A percentile compares a stretch with the other conserved stretches of the same genome.
These are phyloP conservation scores for Monomorium pharaonis DNA, from an alignment of 1,140 invertebrate genomes.

Conservation along the genomic window DNA sequence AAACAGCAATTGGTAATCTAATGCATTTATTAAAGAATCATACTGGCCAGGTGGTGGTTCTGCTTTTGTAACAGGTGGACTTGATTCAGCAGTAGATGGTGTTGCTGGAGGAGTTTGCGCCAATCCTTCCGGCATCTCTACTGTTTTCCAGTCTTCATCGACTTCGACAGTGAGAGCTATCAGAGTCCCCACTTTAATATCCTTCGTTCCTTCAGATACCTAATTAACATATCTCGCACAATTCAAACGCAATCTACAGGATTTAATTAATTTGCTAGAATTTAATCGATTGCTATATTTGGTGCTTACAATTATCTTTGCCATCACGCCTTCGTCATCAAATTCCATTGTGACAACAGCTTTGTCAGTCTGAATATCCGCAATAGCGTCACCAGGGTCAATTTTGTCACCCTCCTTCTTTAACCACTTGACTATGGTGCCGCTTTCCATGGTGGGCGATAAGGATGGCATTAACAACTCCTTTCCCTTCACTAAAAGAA, in stretches of 20 bases:
- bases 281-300: background rate
- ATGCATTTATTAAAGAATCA: slow-evolving; percentile 25
- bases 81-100: background rate
- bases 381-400: slow-evolving; percentile 94
- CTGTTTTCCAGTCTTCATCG: slow-evolving; percentile 87
- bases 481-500: slow-evolving; percentile 79
- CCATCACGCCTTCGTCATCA: slow-evolving; percentile 98
- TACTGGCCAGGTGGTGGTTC: slow-evolving; percentile 79
- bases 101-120: slow-evolving; percentile 37
- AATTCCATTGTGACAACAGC: slow-evolving; percentile 99
- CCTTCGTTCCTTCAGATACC: slow-evolving; percentile 86
- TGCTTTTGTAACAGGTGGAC: slow-evolving; percentile 14
- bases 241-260: background rate
- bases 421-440: slow-evolving; percentile 98
- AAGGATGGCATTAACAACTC: slow-evolving; percentile 92
- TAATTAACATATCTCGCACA: slow-evolving; percentile 58
- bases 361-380: slow-evolving; percentile 99
- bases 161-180: slow-evolving; percentile 89
- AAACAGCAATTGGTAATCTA: background rate
- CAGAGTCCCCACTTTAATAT: slow-evolving; percentile 88
- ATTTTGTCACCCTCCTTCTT: slow-evolving; percentile 96
- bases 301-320: slow-evolving; percentile 91
- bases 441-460: slow-evolving; percentile 99
- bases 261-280: too few relatives aligned
- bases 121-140: slow-evolving; percentile 82